Conservation (phyloP, 2,797 vertebrate genomes). For the Gastrophryne carolinensis region DNA sequence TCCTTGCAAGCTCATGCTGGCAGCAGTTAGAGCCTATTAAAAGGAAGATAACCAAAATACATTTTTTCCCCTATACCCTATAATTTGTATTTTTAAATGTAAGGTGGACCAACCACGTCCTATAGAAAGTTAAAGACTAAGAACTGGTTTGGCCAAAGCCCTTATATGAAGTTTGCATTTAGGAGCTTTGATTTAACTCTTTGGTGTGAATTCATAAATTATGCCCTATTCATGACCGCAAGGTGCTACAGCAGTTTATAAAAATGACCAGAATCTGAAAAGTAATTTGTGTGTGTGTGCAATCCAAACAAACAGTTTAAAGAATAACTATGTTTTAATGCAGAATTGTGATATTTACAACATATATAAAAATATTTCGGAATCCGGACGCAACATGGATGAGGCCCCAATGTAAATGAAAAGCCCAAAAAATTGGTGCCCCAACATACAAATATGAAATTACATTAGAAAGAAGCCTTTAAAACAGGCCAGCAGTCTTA, state of each 20-base stretch:
- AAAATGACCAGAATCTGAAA: neutral
- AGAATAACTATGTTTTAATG: slow-evolving; percentile 35
- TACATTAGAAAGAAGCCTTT: slow-evolving; percentile 70
- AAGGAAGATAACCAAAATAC: too few species aligned
- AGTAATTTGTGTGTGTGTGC: neutral
- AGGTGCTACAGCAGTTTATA: neutral
- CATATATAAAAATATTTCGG: slow-evolving; percentile 40
- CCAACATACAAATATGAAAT: slow-evolving; percentile 57
- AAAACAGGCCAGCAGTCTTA: slow-evolving; percentile 74
- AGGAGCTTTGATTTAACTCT: neutral
- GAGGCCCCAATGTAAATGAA: neutral
- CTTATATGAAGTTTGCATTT: neutral
- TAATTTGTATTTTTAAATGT: too few species aligned
- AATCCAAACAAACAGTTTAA: slow-evolving; percentile 5
- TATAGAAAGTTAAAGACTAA: too few species aligned
- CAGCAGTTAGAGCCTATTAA: too few species aligned
- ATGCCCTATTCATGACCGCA: neutral
- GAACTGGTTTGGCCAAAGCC: too few species aligned
- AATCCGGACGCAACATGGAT: slow-evolving; percentile 8
- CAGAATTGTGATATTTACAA: slow-evolving; percentile 19
- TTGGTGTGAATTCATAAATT: neutral
- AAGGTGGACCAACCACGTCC: too few species aligned
- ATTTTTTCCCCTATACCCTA: too few species aligned
- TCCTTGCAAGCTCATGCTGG: too few species aligned
- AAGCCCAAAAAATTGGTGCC: slow-evolving; percentile 1